Base-by-base conservation (phyloP, 2,113 vertebrate genomes). In the Phyllostomus discolor region DNA sequence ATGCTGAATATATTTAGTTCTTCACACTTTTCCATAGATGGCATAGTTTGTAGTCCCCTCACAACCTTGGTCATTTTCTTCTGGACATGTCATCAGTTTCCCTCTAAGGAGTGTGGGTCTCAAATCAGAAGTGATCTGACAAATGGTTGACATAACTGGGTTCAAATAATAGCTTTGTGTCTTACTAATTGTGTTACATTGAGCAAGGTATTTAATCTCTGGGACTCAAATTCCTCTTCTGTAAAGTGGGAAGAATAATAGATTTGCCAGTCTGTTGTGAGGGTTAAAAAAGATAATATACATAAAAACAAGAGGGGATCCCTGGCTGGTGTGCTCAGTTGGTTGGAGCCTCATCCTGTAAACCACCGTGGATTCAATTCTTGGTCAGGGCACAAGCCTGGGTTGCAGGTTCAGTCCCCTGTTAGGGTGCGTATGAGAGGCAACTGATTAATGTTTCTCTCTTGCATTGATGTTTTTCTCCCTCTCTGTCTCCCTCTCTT, bases 171-270 rank as follows among this genome's bases (percentile, higher is more conserved):
- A 87, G 6, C 1, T 95, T 15, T 76, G 1, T 94, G 28, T 81
- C 33, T 90, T 92, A n/a, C 15, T 93, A 33, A 76, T 48, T 50
- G 11, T 83, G 5, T 83, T 87, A 38, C 16, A 86, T 28, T 52
- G 22, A 95, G 10, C 38, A 89, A 81, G 31, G 7, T 76, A 67
- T 54, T 87, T 90, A 70, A 62, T 20, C 5, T 87, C 78, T 87
- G 67, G 33, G 48, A 19, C 48, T 79, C 20, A 10, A 66, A n/a
- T 95, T 80, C 5, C n/a, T 90, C 3, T 33, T 90, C 16, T 82
- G 19, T 88, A 91, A 96, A 92, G 81, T 79, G 66, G 43, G 12
- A 96, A 66, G 72, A 88, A 80, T n/a, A 33, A 72, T 48, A 48
- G 8, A 62, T 83, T 87, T 62, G 10, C 16, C 59, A 19, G 9